A percentile compares a stretch with the other conserved stretches of the same genome.
Evolutionary conservation across 2,888 invertebrate species (phyloP).

Genomic region (Ectobius pallidus): DNA sequence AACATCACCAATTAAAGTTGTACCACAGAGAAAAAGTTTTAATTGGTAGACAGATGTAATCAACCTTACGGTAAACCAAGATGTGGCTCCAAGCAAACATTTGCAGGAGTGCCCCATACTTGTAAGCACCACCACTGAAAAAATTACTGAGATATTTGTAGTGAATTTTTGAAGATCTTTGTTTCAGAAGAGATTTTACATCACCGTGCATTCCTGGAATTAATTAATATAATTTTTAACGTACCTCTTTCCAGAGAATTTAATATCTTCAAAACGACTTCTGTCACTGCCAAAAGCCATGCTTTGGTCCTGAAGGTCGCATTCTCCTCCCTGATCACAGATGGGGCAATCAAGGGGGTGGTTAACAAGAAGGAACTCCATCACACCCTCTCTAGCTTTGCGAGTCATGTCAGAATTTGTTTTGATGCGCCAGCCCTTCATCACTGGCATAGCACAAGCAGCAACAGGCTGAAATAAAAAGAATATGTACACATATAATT

Average conservation of each 20-base stretch:
- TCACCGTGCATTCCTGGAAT: no score
- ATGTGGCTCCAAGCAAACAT: no score
- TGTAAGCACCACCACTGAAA: no score
- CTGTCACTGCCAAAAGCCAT: constrained; percentile 98
- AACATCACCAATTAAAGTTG: no score
- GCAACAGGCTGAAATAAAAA: constrained; percentile 77
- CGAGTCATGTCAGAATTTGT: constrained; percentile 94
- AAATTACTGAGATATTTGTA: no score
- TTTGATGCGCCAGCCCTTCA: constrained; percentile 99
- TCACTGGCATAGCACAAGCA: constrained; percentile 99
- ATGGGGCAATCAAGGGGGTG: constrained; percentile 99
- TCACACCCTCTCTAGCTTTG: constrained; percentile 85
- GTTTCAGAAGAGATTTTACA: no score
- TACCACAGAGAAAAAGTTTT: no score
- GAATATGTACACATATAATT: not conserved
- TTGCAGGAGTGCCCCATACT: no score
- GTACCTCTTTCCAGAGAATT: constrained; percentile 88
- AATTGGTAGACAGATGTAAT: no score
- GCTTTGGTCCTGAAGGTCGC: constrained; percentile 96
- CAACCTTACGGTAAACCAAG: no score
- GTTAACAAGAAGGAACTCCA: constrained; percentile 98
- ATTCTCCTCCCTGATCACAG: constrained; percentile 97
- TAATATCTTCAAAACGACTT: constrained; percentile 91
- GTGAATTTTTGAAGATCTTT: no score
- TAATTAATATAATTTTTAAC: no score